Evolutionary conservation across 2,797 vertebrate genomes (phyloP).

Genomic region (Siniperca obscura): DNA sequence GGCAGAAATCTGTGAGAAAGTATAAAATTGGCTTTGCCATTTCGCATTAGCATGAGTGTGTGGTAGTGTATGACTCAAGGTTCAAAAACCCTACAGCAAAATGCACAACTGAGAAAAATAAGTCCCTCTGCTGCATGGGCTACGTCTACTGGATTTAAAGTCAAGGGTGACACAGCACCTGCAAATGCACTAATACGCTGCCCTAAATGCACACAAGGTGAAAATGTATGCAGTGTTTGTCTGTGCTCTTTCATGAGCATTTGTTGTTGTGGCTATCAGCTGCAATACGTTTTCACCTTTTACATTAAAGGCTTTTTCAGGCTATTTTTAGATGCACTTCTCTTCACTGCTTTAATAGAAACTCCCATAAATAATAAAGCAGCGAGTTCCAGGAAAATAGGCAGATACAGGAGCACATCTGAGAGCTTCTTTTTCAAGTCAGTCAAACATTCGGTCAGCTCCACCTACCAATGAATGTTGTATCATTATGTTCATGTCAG

Average conservation of each 20-base stretch:
- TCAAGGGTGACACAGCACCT: slow-evolving; percentile 16
- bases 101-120: slow-evolving; percentile 3
- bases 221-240: slow-evolving; percentile 2
- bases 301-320: background rate
- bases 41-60: slow-evolving; percentile 43
- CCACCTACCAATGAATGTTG: background rate
- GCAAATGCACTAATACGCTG: background rate
- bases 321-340: background rate
- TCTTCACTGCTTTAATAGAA: background rate
- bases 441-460: background rate
- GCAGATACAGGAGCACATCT: background rate
- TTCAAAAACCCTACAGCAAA: slow-evolving; percentile 24
- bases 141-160: slow-evolving; percentile 43
- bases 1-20: slow-evolving; percentile 28
- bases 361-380: background rate
- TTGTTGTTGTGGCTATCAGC: background rate
- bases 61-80: slow-evolving; percentile 26
- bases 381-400: background rate
- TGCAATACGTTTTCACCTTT: slow-evolving; percentile 27
- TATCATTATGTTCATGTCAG: background rate
- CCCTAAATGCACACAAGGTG: background rate
- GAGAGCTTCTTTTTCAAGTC: background rate
- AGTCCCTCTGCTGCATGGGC: slow-evolving; percentile 6
- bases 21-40: slow-evolving; percentile 61
- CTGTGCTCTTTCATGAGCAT: slow-evolving; percentile 4